A percentile compares a stretch with the other conserved stretches of the same genome.
Conservation (phyloP, 2,113 vertebrate species). For the Parotia lawesii region DNA sequence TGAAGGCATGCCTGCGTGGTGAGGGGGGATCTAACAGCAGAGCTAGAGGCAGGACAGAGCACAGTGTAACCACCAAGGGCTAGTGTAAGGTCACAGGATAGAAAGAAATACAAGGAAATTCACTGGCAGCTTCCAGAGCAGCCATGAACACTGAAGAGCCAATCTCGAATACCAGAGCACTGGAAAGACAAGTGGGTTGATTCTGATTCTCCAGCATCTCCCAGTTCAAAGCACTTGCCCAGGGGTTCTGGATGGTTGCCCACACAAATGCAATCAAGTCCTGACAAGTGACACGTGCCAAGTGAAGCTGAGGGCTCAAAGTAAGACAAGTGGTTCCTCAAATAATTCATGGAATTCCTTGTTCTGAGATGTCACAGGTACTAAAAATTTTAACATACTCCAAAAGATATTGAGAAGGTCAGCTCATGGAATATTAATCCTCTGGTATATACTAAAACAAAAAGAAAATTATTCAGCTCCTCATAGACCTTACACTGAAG, state of each 20-base stretch:
- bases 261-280: not conserved
- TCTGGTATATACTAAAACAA: not conserved
- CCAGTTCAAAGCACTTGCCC: not conserved
- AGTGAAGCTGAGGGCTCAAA: not conserved
- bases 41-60: not conserved
- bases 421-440: not conserved
- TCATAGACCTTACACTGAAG: not conserved
- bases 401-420: not conserved
- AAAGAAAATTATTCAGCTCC: not conserved
- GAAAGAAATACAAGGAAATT: not conserved
- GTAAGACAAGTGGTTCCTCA: not conserved
- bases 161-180: not conserved
- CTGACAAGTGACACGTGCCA: not conserved
- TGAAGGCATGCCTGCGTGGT: not conserved
- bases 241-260: not conserved
- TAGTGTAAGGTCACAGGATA: not conserved
- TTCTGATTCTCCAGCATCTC: not conserved
- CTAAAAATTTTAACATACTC: not conserved
- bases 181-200: not conserved
- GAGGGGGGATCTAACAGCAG: not conserved
- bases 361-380: not conserved
- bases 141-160: not conserved
- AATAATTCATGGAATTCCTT: not conserved
- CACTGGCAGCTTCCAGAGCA: not conserved
- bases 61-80: fast-evolving